These are phyloP conservation scores for Dendrolimus punctatus DNA, from an alignment of 1,140 invertebrate genomes.

Conservation along the genomic window DNA sequence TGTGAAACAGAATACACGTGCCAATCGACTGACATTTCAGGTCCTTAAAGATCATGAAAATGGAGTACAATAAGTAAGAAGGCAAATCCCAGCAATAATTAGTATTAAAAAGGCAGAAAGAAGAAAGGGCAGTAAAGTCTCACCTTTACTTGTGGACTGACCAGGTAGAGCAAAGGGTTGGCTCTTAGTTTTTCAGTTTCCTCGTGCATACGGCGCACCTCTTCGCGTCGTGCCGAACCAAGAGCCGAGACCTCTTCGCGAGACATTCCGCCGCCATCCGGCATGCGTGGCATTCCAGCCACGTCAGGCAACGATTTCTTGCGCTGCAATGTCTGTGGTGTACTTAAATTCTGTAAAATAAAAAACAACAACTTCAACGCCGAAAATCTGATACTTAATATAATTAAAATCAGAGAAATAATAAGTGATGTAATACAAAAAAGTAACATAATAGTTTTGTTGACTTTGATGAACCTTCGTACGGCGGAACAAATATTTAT, in stretches of 20 bases:
- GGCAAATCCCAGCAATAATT: too few relatives aligned
- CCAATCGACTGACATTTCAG: too few relatives aligned
- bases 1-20: too few relatives aligned
- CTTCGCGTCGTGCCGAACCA: constrained; percentile 93
- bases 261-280: constrained; percentile 86
- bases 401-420: too few relatives aligned
- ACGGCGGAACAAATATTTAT: too few relatives aligned
- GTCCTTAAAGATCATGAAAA: too few relatives aligned
- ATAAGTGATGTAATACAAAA: too few relatives aligned
- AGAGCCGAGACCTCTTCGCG: constrained; percentile 95
- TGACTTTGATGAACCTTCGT: too few relatives aligned
- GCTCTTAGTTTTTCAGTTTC: constrained; percentile 92
- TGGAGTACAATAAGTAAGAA: too few relatives aligned
- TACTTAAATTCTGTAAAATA: constrained; percentile 76
- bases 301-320: constrained; percentile 97
- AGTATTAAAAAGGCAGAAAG: too few relatives aligned
- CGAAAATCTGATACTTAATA: too few relatives aligned
- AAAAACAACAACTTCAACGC: not conserved
- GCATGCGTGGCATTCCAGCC: constrained; percentile 82
- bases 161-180: constrained; percentile 94
- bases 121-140: constrained; percentile 23
- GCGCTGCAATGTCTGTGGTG: constrained; percentile 82
- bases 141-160: constrained; percentile 98
- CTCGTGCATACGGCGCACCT: constrained; percentile 91
- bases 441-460: too few relatives aligned